Base-by-base conservation (phyloP, 2,888 invertebrate species). In the Lobophora halterata region DNA sequence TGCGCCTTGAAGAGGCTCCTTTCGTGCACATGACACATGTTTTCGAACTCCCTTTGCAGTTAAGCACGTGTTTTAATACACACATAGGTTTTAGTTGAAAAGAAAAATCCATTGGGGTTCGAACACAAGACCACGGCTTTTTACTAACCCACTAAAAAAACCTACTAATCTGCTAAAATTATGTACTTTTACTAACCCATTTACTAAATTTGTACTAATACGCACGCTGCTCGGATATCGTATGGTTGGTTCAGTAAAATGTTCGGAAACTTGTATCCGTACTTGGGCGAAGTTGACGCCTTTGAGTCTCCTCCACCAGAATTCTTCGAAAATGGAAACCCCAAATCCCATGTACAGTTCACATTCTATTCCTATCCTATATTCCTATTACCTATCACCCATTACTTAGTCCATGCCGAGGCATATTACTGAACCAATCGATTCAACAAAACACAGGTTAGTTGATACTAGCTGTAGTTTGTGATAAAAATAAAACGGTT, bases 221-320 rank as follows among this genome's bases (percentile, higher is more conserved):
- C 75, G 46, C 80, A 83, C 59, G 85, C 85, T 74, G 80, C 80
- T 51, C 17, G 49, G 44, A 42, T n/a, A n/a, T n/a, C n/a, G n/a
- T n/a, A n/a, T n/a, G n/a, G n/a, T n/a, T 24, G 12, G 12, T 18
- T 39, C 51, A 85, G 85, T 46, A 61, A 71, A 5, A 67, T 81
- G 56, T 79, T 74, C 36, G 70, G 73, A 5, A 83, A 83, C 29
- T 61, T 79, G 1, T 80, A 77, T 53, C 79, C 82, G 1, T 83
- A 62, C 61, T 75, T 79, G 35, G 81, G 85, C 47, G 80, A 81
- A 5, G 41, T 72, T 13, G 83, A 81, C 8, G 73, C 73, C 1
- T 79, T 69, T 48, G 67, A 75, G 19, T 70, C 74, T 4, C 79
- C 82, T 1, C 82, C 82, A n/a, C 72, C 76, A 4, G 63, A 61